Base-by-base conservation (phyloP, 2,888 invertebrate genomes). In the Amphipoea oculea region DNA sequence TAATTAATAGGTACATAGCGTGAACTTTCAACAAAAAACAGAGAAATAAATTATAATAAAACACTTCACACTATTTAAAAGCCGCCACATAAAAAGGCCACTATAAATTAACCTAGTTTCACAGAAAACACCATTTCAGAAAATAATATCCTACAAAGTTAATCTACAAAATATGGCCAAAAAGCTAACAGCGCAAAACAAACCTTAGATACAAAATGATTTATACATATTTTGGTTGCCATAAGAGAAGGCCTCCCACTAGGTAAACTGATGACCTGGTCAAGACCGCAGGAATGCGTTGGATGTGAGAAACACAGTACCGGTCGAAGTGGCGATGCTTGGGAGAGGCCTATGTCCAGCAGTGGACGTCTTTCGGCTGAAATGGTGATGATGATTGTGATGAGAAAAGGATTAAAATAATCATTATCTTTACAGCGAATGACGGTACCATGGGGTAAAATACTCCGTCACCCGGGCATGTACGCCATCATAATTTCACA, bases 361-460 rank as follows among this genome's bases (percentile, higher is more conserved):
- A 14, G 20, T 23, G 14, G 23, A 36, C 6, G 6, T 20, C 36
- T 23, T 54, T 54, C 9, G 1, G 5, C 23, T n/a, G 5, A 54
- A 71, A 57, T 23, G 69, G 14, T 48, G 1, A 67, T 69, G 45
- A 45, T 48, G 45, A 45, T 45, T 0, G 1, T 45, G 20, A 23
- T 51, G 20, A 48, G 20, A 51, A 1, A 1, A 12, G 0, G 1
- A 20, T 17, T 29, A 17, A 77, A 66, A 45, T 65, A n/a, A 36
- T n/a, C 0, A 3, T 7, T 14, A 9, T 57, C 36, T 45, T 72
- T 63, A 36, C 79, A 82, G 82, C 42, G 17, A 76, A 91, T 96
- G 54, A 87, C 95, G 54, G 98, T 98, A 1, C 99, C 99, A 0
- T 99, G 98, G 98, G 91, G 93, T n/a, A 96, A 97, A 6, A 98